Evolutionary conservation across 1,140 invertebrate species (phyloP).

Genomic region (Drosophila orosa): DNA sequence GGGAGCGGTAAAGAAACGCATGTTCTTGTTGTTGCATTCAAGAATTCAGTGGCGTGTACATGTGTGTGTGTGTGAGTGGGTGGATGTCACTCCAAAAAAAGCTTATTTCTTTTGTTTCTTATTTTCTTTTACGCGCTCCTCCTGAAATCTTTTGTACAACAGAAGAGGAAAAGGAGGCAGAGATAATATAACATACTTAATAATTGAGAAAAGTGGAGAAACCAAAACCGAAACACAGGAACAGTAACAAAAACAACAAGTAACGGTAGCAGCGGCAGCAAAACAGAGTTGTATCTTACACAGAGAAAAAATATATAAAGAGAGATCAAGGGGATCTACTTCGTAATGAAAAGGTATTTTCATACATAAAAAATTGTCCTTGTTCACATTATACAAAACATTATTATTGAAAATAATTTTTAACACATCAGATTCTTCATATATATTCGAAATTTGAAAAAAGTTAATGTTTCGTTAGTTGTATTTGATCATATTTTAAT

Average conservation of each 20-base stretch:
- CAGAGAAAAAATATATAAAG: constrained; percentile 31
- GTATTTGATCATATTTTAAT: not conserved
- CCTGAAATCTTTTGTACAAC: constrained; percentile 77
- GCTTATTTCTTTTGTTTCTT: constrained; percentile 7
- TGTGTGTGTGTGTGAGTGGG: constrained; percentile 25
- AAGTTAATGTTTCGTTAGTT: too few relatives aligned
- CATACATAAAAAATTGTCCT: not conserved
- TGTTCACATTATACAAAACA: not conserved
- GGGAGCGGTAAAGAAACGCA: constrained; percentile 37
- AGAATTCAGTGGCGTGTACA: constrained; percentile 54
- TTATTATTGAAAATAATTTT: not conserved
- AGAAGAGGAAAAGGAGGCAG: constrained; percentile 32
- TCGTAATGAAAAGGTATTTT: not conserved
- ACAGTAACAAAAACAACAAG: constrained; percentile 45
- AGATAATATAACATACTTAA: constrained; percentile 19
- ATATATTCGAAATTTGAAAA: too few relatives aligned
- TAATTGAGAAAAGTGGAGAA: constrained; percentile 17
- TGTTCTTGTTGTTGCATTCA: constrained; percentile 54
- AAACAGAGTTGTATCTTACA: constrained; percentile 22
- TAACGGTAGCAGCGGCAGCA: constrained; percentile 26
- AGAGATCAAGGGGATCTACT: not conserved
- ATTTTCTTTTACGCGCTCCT: constrained; percentile 24
- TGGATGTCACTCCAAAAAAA: constrained; percentile 27
- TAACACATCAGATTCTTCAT: not conserved
- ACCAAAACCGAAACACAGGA: constrained; percentile 37